A percentile compares a stretch with the other conserved stretches of the same genome.
Conservation (phyloP, 2,888 invertebrate genomes). For the Prosopocoilus inquinatus region DNA sequence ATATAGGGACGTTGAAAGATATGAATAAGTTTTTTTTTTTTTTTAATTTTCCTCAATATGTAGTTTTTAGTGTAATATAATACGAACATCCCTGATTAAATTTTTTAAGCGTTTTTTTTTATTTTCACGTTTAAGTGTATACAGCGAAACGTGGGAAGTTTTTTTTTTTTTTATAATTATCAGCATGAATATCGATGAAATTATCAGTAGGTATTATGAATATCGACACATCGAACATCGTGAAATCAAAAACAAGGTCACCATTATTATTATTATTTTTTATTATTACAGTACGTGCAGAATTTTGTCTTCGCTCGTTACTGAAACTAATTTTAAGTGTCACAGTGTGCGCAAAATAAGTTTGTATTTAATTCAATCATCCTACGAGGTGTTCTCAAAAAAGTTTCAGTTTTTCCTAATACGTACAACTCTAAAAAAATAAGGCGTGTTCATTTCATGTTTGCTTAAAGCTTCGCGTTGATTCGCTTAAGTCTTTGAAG, state of each 20-base stretch:
- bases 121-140: conserved; percentile 12
- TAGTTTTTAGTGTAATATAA: too few relatives aligned
- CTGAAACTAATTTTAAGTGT: background rate
- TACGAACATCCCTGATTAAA: conserved; percentile 32
- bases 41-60: conserved; percentile 17
- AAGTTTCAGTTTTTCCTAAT: too few relatives aligned
- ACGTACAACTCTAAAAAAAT: too few relatives aligned
- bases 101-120: conserved; percentile 36
- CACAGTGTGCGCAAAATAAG: background rate
- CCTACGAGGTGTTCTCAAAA: too few relatives aligned
- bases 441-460: too few relatives aligned
- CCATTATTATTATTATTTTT: background rate
- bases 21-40: conserved; percentile 20
- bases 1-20: conserved; percentile 31
- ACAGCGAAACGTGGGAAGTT: background rate
- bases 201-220: conserved; percentile 19
- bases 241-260: background rate
- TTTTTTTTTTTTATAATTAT: too few relatives aligned
- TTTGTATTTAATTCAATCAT: too few relatives aligned
- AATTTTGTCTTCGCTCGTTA: background rate
- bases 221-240: conserved; percentile 21
- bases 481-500: too few relatives aligned
- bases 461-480: too few relatives aligned
- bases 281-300: background rate
- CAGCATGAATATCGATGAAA: too few relatives aligned